Base-by-base conservation (phyloP, 1,140 invertebrate species). In the Adoxophyes honmai region DNA sequence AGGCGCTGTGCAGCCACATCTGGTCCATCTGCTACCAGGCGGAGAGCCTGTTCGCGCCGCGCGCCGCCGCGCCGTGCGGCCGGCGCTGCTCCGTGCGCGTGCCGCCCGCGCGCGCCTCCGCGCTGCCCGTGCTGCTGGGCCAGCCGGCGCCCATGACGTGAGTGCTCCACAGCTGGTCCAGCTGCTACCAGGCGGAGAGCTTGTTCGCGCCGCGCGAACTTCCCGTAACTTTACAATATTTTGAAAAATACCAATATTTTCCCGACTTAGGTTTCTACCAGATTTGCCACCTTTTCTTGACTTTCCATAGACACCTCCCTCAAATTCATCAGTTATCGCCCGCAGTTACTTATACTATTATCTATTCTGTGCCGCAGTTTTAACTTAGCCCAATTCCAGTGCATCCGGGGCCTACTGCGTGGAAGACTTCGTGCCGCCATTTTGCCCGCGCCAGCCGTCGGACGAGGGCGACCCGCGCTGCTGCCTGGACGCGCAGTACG, bases 121-220 rank as follows among this genome's bases (percentile, higher is more conserved):
- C 85, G 8, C 57, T 88, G 56, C 90, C 89, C 7, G 81, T 89
- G 33, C 81, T 77, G n/a, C 75, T 91, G 4, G 91, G 91, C 0
- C 90, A 91, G 13, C 82, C 87, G 3, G 78, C 91, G 15, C 69
- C 90, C 3, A 78, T 86, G 72, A 86, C 77, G 88, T 89, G 11
- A 73, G 78, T n/a, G n/a, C n/a, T n/a, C 69, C 94, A 95, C 70
- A 92, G 94, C 39, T 93, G 93, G 91, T 91, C 91, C 0, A 91
- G 94, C 33, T 95, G 94, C 72, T 95, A 92, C 75, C 92, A 94
- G 90, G 94, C 94, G 0, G 93, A 95, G 75, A 94, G 93, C 68
- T 73, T 91, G 34, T 89, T 88, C 51, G 68, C 70, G 0, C 71
- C 90, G 0, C 85, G 92, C 7, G 68, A n/a, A n/a, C n/a, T n/a